Percentiles rank a stretch among this genome's conserved stretches.
Evolutionary conservation across 2,797 vertebrate species (phyloP).

Genomic region (Siniperca undulata): DNA sequence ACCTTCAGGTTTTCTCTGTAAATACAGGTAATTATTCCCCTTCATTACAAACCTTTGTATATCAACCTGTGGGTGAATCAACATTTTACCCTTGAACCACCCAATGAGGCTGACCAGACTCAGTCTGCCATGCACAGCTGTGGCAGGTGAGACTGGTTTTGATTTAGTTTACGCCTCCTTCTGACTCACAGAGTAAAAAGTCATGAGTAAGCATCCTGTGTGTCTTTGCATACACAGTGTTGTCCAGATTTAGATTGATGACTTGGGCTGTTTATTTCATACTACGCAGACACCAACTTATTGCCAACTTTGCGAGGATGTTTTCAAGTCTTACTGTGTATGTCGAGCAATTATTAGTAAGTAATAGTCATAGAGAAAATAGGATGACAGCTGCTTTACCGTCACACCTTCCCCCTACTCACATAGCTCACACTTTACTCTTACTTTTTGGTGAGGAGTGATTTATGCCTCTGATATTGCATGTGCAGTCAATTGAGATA

Average conservation of each 20-base stretch:
- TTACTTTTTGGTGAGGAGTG: constrained; percentile 59
- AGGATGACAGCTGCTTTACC: constrained; percentile 60
- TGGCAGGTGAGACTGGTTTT: constrained; percentile 60
- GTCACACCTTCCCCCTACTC: constrained; percentile 38
- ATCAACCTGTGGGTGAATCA: constrained; percentile 69
- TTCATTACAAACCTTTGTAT: constrained; percentile 74
- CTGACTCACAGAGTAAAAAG: constrained; percentile 58
- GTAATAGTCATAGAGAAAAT: constrained; percentile 59
- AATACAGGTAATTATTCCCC: constrained; percentile 76
- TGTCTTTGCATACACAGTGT: constrained; percentile 14
- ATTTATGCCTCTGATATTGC: constrained; percentile 71
- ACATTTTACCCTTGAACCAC: constrained; percentile 49
- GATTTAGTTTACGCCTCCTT: constrained; percentile 57
- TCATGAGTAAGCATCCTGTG: constrained; percentile 47
- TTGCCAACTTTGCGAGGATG: constrained; percentile 37
- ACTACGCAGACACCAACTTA: background rate
- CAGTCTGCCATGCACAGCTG: constrained; percentile 52
- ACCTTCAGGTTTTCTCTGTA: constrained; percentile 77
- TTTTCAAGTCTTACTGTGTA: constrained; percentile 38
- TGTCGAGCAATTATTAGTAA: constrained; percentile 46
- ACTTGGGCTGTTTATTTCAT: constrained; percentile 52
- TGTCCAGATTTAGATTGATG: constrained; percentile 46
- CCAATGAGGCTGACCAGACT: constrained; percentile 45
- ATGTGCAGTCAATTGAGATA: constrained; percentile 62
- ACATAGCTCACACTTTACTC: constrained; percentile 60